A percentile compares a stretch with the other conserved stretches of the same genome.
These are phyloP conservation scores for Drosophila leonis DNA, from an alignment of 2,888 invertebrate species.

Conservation along the genomic window DNA sequence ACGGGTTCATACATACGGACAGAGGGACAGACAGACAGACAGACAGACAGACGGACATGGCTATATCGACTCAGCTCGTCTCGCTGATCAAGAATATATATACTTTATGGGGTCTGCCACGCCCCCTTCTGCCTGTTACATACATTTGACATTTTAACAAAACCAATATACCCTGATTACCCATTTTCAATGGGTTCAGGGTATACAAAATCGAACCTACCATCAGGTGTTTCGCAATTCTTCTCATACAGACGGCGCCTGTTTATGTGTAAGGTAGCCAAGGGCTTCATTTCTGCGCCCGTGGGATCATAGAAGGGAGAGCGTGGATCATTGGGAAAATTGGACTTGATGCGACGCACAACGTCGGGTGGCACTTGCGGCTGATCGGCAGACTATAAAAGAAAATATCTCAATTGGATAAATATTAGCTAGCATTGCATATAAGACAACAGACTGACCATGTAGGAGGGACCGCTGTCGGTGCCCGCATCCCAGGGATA, in stretches of 20 bases:
- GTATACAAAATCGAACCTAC: constrained; percentile 67
- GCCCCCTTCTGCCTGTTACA: too few relatives aligned
- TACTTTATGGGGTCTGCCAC: too few relatives aligned
- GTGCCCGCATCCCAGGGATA: constrained; percentile 99
- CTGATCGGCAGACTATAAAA: constrained; percentile 90
- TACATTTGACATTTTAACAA: too few relatives aligned
- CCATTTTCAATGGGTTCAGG: too few relatives aligned
- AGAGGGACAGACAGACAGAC: too few relatives aligned
- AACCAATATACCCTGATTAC: too few relatives aligned
- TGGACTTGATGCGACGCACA: constrained; percentile 93
- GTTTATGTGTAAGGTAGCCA: constrained; percentile 93
- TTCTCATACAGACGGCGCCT: constrained; percentile 93
- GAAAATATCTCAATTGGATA: not conserved
- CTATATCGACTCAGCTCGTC: too few relatives aligned
- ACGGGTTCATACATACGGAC: too few relatives aligned
- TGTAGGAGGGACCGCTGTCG: constrained; percentile 95
- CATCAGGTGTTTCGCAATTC: constrained; percentile 88
- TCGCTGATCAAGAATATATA: too few relatives aligned
- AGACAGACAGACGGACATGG: too few relatives aligned
- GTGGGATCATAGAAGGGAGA: constrained; percentile 96
- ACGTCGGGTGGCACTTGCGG: constrained; percentile 94
- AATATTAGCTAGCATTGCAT: not conserved
- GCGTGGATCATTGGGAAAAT: constrained; percentile 93
- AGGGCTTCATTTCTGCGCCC: constrained; percentile 93
- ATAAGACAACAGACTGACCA: constrained; percentile 81